A percentile compares a stretch with the other conserved stretches of the same genome.
Conservation (phyloP, 2,113 vertebrate species). For the Hippopotamus amphibius region DNA sequence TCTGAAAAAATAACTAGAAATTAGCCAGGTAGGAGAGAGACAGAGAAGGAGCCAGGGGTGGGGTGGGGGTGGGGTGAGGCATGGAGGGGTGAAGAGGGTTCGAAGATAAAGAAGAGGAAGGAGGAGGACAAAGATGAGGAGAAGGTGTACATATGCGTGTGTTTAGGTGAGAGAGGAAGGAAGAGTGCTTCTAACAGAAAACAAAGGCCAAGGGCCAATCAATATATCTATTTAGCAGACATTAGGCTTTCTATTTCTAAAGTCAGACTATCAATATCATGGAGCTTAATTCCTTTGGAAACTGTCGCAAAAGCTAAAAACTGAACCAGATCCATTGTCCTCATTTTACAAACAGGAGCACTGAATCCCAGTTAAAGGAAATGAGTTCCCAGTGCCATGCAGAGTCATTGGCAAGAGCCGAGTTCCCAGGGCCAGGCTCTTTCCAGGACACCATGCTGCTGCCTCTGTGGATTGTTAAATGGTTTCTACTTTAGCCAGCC, state of each 20-base stretch:
- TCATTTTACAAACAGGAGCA: not conserved
- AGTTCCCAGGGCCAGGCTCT: not conserved
- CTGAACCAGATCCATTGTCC: not conserved
- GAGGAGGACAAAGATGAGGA: not conserved
- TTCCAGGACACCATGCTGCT: not conserved
- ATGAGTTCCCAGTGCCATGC: not conserved
- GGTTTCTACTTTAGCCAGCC: not conserved
- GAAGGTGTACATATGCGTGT: not conserved
- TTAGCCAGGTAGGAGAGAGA: not conserved
- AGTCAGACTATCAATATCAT: not conserved
- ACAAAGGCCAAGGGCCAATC: not conserved
- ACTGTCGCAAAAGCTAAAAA: not conserved
- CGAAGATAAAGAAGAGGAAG: too few species aligned
- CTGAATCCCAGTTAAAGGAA: not conserved
- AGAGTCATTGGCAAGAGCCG: not conserved
- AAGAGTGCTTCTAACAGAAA: not conserved
- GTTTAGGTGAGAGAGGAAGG: not conserved
- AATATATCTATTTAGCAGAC: not conserved
- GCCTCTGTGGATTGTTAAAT: not conserved
- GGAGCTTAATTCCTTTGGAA: constrained; percentile 15
- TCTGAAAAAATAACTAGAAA: not conserved
- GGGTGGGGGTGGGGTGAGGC: too few species aligned
- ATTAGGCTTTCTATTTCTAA: not conserved
- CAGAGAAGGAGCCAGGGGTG: too few species aligned
- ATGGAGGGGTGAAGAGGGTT: too few species aligned